These are phyloP conservation scores for Phenganax marumi DNA, from an alignment of 92 coral and sea anemone species.

Conservation along the genomic window DNA sequence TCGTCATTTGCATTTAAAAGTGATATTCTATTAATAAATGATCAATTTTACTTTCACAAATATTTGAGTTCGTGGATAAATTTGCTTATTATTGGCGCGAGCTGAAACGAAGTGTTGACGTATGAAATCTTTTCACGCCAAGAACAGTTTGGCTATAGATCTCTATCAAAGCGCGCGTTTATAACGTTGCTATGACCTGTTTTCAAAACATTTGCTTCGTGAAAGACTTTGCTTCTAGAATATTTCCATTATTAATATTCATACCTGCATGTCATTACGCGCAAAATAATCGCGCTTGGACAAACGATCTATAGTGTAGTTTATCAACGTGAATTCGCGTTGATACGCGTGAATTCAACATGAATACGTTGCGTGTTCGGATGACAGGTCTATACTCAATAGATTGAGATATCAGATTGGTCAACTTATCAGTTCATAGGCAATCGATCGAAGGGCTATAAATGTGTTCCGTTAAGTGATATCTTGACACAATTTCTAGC, in stretches of 20 bases:
- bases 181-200: slow-evolving; percentile 1
- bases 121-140: neutral
- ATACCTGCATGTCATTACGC: neutral
- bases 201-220: slow-evolving; percentile 11
- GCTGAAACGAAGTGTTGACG: neutral
- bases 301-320: too few relatives aligned
- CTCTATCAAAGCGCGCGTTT: neutral
- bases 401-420: too few relatives aligned
- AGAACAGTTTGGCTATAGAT: neutral
- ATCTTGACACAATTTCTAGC: too few relatives aligned
- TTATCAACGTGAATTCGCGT: too few relatives aligned
- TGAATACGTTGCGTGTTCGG: too few relatives aligned
- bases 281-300: neutral
- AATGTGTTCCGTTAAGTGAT: too few relatives aligned
- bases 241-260: neutral
- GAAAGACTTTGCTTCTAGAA: neutral
- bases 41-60: neutral
- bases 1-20: neutral
- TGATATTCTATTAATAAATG: neutral
- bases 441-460: too few relatives aligned
- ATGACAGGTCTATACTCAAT: too few relatives aligned
- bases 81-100: neutral
- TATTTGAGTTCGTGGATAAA: too few relatives aligned
- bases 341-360: too few relatives aligned
- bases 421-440: too few relatives aligned